Evolutionary conservation across 2,888 invertebrate genomes (phyloP), one percentile per base, ranked within the genome.

Genomic region (Stomorhina lunata): DNA sequence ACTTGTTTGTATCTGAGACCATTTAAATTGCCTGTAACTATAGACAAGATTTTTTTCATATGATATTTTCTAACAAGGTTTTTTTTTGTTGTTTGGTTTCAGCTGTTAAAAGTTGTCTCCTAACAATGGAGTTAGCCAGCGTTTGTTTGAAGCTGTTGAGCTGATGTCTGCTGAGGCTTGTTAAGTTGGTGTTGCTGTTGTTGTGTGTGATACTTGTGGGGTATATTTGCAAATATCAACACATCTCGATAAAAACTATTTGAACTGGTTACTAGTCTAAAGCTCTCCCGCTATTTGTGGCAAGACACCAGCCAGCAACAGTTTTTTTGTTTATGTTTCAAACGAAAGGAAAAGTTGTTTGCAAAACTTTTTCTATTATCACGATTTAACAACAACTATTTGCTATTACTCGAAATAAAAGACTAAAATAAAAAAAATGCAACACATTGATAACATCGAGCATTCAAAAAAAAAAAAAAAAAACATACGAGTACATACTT

Each of bases 321-420:
- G 37, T 45, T 43, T 65, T 22, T 22, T 0, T 45, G 6, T 40
- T 20, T 10, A 6, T 59, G 20, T 32, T 68, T 66, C 20, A 69
- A 81, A 75, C 53, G 82, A 82, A 82, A 82, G 82, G 82, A 82
- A 82, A 82, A 82, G 82, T 82, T 82, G 82, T 75, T 82, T 71
- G 69, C 29, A 66, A 77, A 79, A 75, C 69, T 69, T 75, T 82
- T 82, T 79, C 79, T 75, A 71, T 69, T 78, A 82, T 75, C 81
- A 59, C 73, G 75, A 66, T 75, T 79, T 59, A 71, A 40, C 65
- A 65, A 25, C 45, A 57, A 37, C 45, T 48, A 69, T 63, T 69
- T 34, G 12, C 73, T 73, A 75, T 53, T 69, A 65, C 69, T 53
- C 17, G 40, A 59, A 50, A 29, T 55, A 34, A 37, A 22, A 12